Conservation (phyloP, 2,797 vertebrate genomes). For the Ataeniobius toweri region DNA sequence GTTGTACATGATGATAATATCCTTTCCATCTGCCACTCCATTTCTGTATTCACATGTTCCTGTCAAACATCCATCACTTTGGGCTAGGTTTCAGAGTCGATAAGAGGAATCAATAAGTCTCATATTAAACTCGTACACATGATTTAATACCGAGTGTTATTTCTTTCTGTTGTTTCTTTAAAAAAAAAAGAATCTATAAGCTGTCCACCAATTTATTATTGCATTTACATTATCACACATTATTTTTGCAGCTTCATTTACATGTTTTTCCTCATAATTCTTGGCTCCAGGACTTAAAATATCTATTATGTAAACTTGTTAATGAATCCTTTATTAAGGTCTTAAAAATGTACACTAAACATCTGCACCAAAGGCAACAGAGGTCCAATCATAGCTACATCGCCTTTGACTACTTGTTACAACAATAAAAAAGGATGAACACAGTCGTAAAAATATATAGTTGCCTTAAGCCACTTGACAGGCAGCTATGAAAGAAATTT, state of each 20-base stretch:
- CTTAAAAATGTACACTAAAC: not conserved
- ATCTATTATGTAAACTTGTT: not conserved
- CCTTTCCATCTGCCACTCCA: not conserved
- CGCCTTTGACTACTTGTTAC: constrained; percentile 16
- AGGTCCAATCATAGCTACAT: not conserved
- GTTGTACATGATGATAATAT: constrained; percentile 17
- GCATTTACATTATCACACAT: not conserved
- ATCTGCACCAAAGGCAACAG: not conserved
- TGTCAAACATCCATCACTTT: constrained; percentile 58
- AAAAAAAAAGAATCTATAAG: not conserved
- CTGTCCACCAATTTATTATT: not conserved
- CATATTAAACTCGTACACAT: constrained; percentile 21
- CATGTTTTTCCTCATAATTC: not conserved
- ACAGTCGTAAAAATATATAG: constrained; percentile 25
- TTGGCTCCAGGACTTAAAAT: not conserved
- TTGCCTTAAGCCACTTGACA: constrained; percentile 28
- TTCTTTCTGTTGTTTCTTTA: constrained; percentile 6
- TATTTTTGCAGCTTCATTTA: not conserved
- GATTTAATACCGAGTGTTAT: constrained; percentile 15
- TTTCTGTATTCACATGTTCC: constrained; percentile 23
- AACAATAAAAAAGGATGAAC: constrained; percentile 30
- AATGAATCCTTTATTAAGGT: not conserved
- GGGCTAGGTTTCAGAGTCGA: constrained; percentile 51
- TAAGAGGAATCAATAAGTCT: constrained; percentile 53
- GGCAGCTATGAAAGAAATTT: constrained; percentile 8